Conservation (phyloP, 2,113 vertebrate species). For the Thamnaconus septentrionalis region DNA sequence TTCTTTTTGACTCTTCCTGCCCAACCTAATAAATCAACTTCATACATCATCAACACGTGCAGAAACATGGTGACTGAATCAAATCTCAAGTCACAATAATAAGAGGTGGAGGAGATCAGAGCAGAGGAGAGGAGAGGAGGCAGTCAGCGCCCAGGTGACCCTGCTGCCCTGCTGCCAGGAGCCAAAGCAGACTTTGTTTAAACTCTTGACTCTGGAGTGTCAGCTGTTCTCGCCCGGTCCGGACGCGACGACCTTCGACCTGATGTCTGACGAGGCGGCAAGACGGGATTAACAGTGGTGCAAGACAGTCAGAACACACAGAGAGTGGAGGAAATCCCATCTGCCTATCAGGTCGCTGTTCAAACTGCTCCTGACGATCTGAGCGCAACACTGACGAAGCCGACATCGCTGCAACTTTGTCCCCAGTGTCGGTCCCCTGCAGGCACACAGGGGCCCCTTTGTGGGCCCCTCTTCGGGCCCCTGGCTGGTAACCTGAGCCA, state of each 20-base stretch:
- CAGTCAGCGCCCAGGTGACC: not conserved
- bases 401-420: too few species aligned
- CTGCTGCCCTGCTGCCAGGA: not conserved
- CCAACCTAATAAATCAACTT: too few species aligned
- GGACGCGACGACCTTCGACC: constrained; percentile 30
- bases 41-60: too few species aligned
- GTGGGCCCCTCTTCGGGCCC: not conserved
- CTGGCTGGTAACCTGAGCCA: constrained; percentile 58
- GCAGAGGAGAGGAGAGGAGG: not conserved
- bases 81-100: not conserved
- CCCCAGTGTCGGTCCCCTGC: too few species aligned
- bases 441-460: constrained; percentile 8
- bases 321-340: constrained; percentile 26
- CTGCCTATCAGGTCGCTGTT: constrained; percentile 23
- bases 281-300: constrained; percentile 32
- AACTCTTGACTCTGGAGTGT: constrained; percentile 57
- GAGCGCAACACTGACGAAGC: constrained; percentile 14
- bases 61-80: too few species aligned
- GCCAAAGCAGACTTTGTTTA: constrained; percentile 50
- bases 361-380: constrained; percentile 26
- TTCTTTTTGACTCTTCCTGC: too few species aligned
- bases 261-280: constrained; percentile 6
- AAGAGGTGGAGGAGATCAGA: constrained; percentile 3
- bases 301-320: constrained; percentile 11
- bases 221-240: constrained; percentile 41